Evolutionary conservation across 2,113 vertebrate species (phyloP).

Genomic region (Lepus europaeus): DNA sequence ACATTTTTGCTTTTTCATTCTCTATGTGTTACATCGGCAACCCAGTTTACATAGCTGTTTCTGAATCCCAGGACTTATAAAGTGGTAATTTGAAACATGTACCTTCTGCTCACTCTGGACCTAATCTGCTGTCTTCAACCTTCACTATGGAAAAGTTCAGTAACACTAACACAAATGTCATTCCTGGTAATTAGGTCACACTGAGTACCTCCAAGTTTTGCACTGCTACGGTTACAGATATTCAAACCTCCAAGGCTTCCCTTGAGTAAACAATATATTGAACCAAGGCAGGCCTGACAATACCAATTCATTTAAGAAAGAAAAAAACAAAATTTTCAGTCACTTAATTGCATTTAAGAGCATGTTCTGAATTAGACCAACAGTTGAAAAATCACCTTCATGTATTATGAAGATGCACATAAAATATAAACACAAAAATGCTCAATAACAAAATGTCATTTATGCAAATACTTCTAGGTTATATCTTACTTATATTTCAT

Average conservation of each 20-base stretch:
- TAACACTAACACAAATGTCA: not conserved
- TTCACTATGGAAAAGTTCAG: not conserved
- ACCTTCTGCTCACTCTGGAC: not conserved
- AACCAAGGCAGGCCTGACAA: slow-evolving; percentile 2
- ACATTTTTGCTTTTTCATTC: not conserved
- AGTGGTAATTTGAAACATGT: not conserved
- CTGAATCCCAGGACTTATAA: not conserved
- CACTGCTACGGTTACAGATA: not conserved
- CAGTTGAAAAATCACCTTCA: slow-evolving; percentile 40
- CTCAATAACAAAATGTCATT: slow-evolving; percentile 38
- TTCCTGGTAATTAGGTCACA: not conserved
- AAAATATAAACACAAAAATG: slow-evolving; percentile 6
- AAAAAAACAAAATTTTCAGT: slow-evolving; percentile 14
- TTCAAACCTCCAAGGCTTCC: not conserved
- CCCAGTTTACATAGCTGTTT: not conserved
- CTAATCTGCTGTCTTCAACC: not conserved
- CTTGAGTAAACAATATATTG: not conserved
- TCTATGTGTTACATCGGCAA: not conserved
- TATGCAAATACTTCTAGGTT: slow-evolving; percentile 26
- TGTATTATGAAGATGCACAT: slow-evolving; percentile 44
- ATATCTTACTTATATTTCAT: slow-evolving; percentile 66
- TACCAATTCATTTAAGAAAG: slow-evolving; percentile 2
- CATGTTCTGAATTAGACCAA: slow-evolving; percentile 34
- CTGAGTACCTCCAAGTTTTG: not conserved
- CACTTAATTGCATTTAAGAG: slow-evolving; percentile 51